phyloP scores from a whole-genome alignment of 2,888 invertebrate genomes.

The Diaprepes abbreviatus region DNA sequence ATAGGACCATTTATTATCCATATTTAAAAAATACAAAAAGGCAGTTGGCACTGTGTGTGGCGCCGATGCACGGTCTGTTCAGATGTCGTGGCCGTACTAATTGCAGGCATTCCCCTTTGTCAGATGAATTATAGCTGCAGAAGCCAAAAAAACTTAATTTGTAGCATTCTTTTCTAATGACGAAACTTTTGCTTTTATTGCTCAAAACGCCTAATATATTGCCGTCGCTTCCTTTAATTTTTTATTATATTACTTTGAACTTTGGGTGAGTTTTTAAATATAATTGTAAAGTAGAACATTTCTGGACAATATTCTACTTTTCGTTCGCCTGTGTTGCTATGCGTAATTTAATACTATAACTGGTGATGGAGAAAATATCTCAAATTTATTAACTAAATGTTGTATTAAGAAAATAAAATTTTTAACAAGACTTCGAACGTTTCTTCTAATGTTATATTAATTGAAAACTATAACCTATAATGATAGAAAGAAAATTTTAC shows the following conservation, averaged over 20 bases:
- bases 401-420: no score
- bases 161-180: slow-evolving; percentile 62
- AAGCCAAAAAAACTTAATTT: slow-evolving; percentile 60
- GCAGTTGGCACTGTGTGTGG: slow-evolving; percentile 62
- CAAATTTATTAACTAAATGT: no score
- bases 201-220: slow-evolving; percentile 42
- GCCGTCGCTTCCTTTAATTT: slow-evolving; percentile 41
- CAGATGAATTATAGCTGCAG: slow-evolving; percentile 60
- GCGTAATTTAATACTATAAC: no score
- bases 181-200: slow-evolving; percentile 55
- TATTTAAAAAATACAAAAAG: slow-evolving; percentile 31
- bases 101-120: slow-evolving; percentile 61
- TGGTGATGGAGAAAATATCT: no score
- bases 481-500: no score
- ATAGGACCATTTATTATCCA: slow-evolving; percentile 7
- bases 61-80: slow-evolving; percentile 54
- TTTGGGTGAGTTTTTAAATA: no score
- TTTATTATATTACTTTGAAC: slow-evolving; percentile 30
- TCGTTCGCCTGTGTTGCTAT: no score
- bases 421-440: no score
- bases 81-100: slow-evolving; percentile 66
- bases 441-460: no score
- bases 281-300: no score
- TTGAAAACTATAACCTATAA: no score
- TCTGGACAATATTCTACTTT: no score